A percentile compares a stretch with the other conserved stretches of the same genome.
Conservation (phyloP, 2,797 vertebrate genomes). For the Catamblyrhynchus diadema region DNA sequence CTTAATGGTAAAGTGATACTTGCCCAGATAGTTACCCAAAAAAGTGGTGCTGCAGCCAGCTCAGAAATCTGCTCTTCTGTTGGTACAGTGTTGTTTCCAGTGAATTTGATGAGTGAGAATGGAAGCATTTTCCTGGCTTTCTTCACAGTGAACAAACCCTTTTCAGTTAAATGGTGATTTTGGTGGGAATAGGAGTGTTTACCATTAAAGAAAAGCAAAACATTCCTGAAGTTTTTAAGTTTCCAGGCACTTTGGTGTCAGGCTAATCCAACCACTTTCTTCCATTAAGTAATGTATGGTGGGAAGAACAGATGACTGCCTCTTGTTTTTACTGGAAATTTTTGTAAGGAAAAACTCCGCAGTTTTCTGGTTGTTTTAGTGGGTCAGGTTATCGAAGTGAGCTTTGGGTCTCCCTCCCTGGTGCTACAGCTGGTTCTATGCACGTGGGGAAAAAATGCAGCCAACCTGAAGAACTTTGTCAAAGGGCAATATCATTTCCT, state of each 20-base stretch:
- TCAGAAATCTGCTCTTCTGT: neutral
- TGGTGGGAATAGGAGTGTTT: neutral
- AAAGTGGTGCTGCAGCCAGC: neutral
- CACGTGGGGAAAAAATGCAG: neutral
- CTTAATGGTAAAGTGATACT: neutral
- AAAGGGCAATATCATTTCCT: neutral
- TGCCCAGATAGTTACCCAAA: neutral
- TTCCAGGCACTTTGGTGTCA: neutral
- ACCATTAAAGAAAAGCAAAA: neutral
- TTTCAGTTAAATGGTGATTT: neutral
- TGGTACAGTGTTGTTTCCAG: neutral
- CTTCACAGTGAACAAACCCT: neutral
- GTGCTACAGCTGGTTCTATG: neutral
- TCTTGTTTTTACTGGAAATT: neutral
- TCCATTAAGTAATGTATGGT: neutral
- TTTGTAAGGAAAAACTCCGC: neutral
- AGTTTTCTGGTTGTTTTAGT: neutral
- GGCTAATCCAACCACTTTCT: neutral
- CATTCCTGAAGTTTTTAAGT: neutral
- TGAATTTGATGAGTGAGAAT: neutral
- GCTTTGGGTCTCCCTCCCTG: neutral
- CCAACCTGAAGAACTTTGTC: neutral
- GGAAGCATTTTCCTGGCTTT: neutral
- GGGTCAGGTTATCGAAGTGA: accelerated
- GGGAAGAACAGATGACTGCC: neutral